phyloP scores from a whole-genome alignment of 1,140 invertebrate species.

The Anoplophora glabripennis region DNA sequence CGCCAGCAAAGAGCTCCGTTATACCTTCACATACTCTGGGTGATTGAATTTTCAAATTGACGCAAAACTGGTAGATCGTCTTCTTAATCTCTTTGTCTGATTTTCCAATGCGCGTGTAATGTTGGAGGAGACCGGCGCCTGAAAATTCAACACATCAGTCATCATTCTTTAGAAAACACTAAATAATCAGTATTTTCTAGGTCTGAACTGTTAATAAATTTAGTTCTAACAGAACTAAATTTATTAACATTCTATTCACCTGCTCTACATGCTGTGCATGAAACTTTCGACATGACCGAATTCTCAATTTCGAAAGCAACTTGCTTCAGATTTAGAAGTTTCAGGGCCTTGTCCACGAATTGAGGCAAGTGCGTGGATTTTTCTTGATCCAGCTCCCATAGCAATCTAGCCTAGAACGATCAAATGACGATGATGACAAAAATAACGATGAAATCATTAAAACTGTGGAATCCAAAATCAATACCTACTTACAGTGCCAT shows the following conservation, averaged over 20 bases:
- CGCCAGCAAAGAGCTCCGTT: conserved; percentile 69
- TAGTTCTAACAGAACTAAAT: neutral
- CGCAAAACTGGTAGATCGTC: conserved; percentile 81
- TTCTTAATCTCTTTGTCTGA: conserved; percentile 81
- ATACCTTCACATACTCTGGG: conserved; percentile 83
- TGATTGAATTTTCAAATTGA: conserved; percentile 80
- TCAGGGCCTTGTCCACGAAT: conserved; percentile 78
- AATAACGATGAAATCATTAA: conserved; percentile 3
- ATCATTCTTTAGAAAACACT: neutral
- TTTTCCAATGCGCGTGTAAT: conserved; percentile 80
- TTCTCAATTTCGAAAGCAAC: conserved; percentile 84
- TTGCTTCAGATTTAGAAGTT: conserved; percentile 77
- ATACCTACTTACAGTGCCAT: conserved; percentile 46
- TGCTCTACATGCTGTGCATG: conserved; percentile 87
- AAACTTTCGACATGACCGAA: conserved; percentile 86
- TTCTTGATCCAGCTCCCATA: conserved; percentile 69
- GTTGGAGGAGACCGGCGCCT: conserved; percentile 77
- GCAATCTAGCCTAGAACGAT: conserved; percentile 52
- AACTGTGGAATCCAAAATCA: conserved; percentile 8
- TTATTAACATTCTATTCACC: conserved; percentile 45
- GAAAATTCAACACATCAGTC: conserved; percentile 28
- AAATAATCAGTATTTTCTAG: too few species aligned
- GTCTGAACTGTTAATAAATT: too few species aligned
- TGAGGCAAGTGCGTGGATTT: conserved; percentile 67
- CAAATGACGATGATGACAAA: neutral